A percentile compares a stretch with the other conserved stretches of the same genome.
phyloP scores from a whole-genome alignment of 2,113 vertebrate genomes.

The Engraulis encrasicolus region DNA sequence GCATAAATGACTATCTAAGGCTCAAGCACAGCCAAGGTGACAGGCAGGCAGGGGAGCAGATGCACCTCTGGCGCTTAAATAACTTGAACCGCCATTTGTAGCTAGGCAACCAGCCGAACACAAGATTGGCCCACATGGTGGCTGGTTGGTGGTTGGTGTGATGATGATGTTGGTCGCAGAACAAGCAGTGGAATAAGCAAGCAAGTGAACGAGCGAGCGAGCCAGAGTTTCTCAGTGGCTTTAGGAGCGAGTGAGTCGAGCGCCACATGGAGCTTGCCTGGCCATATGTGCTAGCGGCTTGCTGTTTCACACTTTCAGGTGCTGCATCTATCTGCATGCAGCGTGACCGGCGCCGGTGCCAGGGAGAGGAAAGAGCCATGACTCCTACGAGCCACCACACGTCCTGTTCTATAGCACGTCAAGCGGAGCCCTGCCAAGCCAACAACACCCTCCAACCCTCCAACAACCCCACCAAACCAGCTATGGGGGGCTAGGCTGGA shows the following conservation, averaged over 20 bases:
- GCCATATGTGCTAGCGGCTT: background rate
- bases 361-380: background rate
- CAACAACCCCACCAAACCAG: no score
- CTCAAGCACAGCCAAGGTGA: background rate
- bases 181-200: no score
- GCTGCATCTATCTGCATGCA: background rate
- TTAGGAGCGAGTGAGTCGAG: no score
- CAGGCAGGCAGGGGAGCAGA: background rate
- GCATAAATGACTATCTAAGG: background rate
- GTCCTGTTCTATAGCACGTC: background rate
- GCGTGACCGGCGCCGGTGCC: background rate
- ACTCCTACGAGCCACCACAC: background rate
- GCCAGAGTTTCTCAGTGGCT: background rate
- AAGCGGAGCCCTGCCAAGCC: background rate
- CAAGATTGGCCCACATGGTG: background rate
- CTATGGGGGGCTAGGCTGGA: background rate
- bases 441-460: no score
- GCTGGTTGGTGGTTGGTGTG: no score
- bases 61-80: slow-evolving; percentile 2
- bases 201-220: no score
- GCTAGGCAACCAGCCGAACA: slow-evolving; percentile 6
- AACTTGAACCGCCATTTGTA: slow-evolving; percentile 1
- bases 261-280: background rate
- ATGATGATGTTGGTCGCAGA: no score
- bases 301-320: background rate